These are phyloP conservation scores for Heliconius aoede DNA, from an alignment of 2,888 invertebrate genomes.

Conservation along the genomic window DNA sequence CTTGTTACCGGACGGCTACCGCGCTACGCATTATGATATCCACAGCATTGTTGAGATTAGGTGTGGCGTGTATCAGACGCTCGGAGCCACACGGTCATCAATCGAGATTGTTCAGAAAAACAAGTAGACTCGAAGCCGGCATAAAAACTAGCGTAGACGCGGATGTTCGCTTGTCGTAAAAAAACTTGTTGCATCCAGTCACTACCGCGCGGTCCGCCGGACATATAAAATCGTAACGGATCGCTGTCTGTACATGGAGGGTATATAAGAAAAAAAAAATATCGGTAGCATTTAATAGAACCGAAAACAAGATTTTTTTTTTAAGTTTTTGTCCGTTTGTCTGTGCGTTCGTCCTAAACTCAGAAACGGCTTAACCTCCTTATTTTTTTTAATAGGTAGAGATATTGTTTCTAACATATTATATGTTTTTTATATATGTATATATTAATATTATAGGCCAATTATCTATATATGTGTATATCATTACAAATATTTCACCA, in stretches of 20 bases:
- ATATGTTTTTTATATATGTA: no score
- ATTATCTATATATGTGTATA: no score
- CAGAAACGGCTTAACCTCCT: no score
- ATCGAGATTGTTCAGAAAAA: slow-evolving; percentile 70
- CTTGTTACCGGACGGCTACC: slow-evolving; percentile 56
- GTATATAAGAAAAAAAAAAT: no score
- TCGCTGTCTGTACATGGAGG: no score
- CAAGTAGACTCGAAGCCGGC: slow-evolving; percentile 58
- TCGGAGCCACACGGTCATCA: slow-evolving; percentile 67
- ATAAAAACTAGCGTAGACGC: slow-evolving; percentile 75
- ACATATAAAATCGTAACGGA: background rate
- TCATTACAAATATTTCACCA: background rate
- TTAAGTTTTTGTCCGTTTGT: no score
- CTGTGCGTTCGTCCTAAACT: no score
- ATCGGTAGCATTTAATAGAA: no score
- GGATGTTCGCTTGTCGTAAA: slow-evolving; percentile 66
- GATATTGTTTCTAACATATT: no score
- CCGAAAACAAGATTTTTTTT: no score
- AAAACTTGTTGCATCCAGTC: slow-evolving; percentile 70
- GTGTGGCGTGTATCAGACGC: slow-evolving; percentile 54
- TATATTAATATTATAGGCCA: no score
- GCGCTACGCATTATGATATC: slow-evolving; percentile 61
- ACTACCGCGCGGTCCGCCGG: slow-evolving; percentile 48
- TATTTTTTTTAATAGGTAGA: no score
- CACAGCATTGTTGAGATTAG: slow-evolving; percentile 50